Base-by-base conservation (phyloP, 2,888 invertebrate genomes). In the Agrochola macilenta region DNA sequence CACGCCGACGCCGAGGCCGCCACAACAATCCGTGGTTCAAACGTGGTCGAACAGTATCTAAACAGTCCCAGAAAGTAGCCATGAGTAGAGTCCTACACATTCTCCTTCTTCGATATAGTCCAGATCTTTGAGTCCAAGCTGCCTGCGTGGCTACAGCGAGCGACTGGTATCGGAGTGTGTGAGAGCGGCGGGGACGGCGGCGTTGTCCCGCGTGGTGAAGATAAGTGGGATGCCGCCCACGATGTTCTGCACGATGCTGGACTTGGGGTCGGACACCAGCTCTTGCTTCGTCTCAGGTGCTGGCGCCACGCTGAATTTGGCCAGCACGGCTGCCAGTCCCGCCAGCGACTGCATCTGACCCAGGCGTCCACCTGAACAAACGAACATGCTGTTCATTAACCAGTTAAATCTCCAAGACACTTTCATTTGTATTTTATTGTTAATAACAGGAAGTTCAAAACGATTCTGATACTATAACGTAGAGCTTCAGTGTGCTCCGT, bases 261-360 rank as follows among this genome's bases (percentile, higher is more conserved):
- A 89, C n/a, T 76, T 80, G 49, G 95, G 93, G 78, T 92, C 88
- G 4, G 92, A 82, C 39, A 17, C 35, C 17, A 93, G 93, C 14
- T 81, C 82, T 4, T 92, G 88, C 35, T 68, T 89, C 63, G 75
- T 84, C 8, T 91, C 89, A 5, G 84, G 84, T n/a, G 94, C 94
- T 12, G 95, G 95, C 30, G 82, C 68, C 81, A 95, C 94, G 5
- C 89, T 86, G 88, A 91, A 94, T 79, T 85, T 89, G 43, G 93
- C 85, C 82, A 95, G 89, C 58, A 95, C 89, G 17, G 95, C 95
- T 26, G 95, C 95, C 79, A 95, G 88, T 0, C 95, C 95, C 8
- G 95, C 95, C 79, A 95, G 79, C 3, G 95, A 95, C 90, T 95
- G 95, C 95, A 95, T 94, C 76, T 91, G 89, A 0, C 94, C 95